Evolutionary conservation across 1,140 invertebrate species (phyloP).

Genomic region (Arctopsyche grandis): DNA sequence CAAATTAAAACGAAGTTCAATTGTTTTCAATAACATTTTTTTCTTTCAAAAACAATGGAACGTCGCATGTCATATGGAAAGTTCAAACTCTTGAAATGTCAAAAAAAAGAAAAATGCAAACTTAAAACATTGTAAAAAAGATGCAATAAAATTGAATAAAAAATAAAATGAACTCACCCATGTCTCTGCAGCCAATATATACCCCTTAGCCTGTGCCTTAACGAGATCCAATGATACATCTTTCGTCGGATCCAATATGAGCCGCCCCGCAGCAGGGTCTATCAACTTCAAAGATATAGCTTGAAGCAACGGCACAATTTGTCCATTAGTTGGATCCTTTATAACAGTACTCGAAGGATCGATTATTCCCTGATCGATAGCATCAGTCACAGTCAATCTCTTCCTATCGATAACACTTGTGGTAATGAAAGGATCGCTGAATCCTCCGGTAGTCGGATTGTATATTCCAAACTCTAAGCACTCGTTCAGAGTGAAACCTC

Average conservation of each 20-base stretch:
- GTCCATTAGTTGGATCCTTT: constrained; percentile 80
- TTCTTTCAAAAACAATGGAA: too few species aligned
- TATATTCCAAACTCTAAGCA: constrained; percentile 85
- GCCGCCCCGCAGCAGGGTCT: constrained; percentile 77
- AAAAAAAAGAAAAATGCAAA: constrained; percentile 19
- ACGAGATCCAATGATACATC: constrained; percentile 79
- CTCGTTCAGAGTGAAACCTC: constrained; percentile 83
- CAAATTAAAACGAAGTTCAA: neutral
- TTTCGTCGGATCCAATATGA: constrained; percentile 73
- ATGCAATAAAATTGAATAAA: constrained; percentile 14
- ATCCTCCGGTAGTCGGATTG: constrained; percentile 79
- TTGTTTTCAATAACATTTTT: neutral
- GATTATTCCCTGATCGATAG: constrained; percentile 80
- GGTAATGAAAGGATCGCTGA: constrained; percentile 82
- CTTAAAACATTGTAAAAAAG: constrained; percentile 24
- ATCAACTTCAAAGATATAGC: constrained; percentile 81
- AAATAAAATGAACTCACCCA: constrained; percentile 78
- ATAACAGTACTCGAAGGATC: constrained; percentile 87
- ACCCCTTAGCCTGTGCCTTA: constrained; percentile 87
- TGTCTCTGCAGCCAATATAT: constrained; percentile 88
- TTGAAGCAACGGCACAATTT: constrained; percentile 79
- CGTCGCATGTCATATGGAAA: too few species aligned
- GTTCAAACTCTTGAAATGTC: neutral
- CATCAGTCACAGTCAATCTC: constrained; percentile 79
- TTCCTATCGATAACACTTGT: constrained; percentile 74